Conservation (phyloP, 2,888 invertebrate species). For the Nasonovia ribisnigri region DNA sequence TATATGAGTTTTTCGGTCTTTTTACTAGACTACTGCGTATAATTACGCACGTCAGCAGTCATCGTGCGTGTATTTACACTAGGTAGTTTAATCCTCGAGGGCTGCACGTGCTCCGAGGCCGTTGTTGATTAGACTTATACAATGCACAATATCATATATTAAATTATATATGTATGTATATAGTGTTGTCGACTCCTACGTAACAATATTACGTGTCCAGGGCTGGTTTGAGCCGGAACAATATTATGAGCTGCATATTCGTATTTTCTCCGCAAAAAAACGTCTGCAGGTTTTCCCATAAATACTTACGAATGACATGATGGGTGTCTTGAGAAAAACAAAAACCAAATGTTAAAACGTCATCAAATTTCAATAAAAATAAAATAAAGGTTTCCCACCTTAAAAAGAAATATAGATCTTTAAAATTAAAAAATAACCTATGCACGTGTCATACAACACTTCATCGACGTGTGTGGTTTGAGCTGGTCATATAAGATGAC, state of each 20-base stretch:
- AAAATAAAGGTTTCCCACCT: not conserved
- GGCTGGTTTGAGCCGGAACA: not conserved
- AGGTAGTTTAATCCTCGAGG: not conserved
- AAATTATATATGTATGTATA: not conserved
- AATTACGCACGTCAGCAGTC: not conserved
- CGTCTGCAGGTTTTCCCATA: not conserved
- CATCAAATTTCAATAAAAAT: not conserved
- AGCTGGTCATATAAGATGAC: not conserved
- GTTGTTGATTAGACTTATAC: not conserved
- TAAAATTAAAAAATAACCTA: not conserved
- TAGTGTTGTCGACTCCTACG: not conserved
- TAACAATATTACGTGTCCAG: not conserved
- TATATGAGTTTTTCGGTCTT: not conserved
- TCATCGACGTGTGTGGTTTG: not conserved
- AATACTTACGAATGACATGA: not conserved
- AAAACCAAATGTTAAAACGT: not conserved
- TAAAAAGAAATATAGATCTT: not conserved
- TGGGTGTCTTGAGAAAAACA: not conserved
- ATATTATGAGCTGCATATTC: not conserved
- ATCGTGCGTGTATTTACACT: not conserved
- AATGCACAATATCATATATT: not conserved
- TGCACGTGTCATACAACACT: not conserved
- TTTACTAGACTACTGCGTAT: not conserved
- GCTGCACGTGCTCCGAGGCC: not conserved
- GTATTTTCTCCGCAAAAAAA: not conserved